Evolutionary conservation across 53 echinoderm and acorn worm species (phyloP), one percentile per base, ranked within the genome.

Genomic region (Crossaster papposus): DNA sequence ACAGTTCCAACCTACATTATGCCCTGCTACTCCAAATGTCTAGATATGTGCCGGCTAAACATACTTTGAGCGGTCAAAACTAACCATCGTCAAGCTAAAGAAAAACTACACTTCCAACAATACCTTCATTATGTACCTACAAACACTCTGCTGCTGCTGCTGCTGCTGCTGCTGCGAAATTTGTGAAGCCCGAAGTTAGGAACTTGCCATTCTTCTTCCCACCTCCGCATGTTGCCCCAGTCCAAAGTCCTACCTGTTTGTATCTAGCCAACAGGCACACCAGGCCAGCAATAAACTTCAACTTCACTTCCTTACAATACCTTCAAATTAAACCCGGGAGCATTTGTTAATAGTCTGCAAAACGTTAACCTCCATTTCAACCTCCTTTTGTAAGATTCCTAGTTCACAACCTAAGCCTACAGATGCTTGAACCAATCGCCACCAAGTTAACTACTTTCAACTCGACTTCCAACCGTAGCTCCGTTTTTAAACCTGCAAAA

Each of bases 221-320:
- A 7, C 44, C 44, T 44, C 44, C 44, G 44, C 44, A 44, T 44
- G 44, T 1, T n/a, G 44, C 22, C 24, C 77, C 24, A 38, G 77
- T 36, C 44, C 20, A 77, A 77, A 77, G 38, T 36, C n/a, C 77
- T 77, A 77, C 38, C 35, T 36, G 23, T 77, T 22, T 77, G 77
- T n/a, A 34, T n/a, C n/a, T n/a, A 24, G n/a, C 44, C 77, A 24
- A 38, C 17, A 77, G n/a, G 77, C 77, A 34, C 32, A 18, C 50
- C 50, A 24, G 20, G 17, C 51, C 36, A 22, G 4, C 23, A 24
- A 17, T 44, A 38, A 77, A n/a, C 20, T 44, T n/a, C 77, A 23
- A 14, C 24, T 24, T 37, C 44, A 36, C 24, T 26, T 37, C 26
- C 28, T 5, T 13, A 78, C 24, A 51, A 37, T 50, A 50, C 22